These are phyloP conservation scores for Branchellion lobata DNA, from an alignment of 2,888 invertebrate species.

Conservation along the genomic window DNA sequence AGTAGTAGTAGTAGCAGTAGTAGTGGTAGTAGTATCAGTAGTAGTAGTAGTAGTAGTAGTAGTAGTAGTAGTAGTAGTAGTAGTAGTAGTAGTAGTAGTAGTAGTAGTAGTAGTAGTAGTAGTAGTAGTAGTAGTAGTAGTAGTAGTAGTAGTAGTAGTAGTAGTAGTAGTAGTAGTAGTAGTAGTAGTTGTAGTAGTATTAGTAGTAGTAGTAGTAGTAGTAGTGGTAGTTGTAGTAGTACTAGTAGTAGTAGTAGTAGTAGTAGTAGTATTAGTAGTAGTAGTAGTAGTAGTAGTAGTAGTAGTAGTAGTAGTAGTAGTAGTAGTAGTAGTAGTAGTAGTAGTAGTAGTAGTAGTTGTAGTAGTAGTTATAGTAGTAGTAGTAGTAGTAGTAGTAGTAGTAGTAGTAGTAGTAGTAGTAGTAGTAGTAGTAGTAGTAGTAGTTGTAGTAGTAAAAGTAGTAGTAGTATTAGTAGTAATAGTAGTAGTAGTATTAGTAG, in stretches of 20 bases:
- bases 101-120: constrained; percentile 26
- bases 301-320: constrained; percentile 32
- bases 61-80: constrained; percentile 34
- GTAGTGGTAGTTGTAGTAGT: constrained; percentile 30
- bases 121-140: constrained; percentile 34
- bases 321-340: constrained; percentile 25
- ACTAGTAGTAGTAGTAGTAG: constrained; percentile 28
- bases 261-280: too few relatives aligned
- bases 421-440: constrained; percentile 11
- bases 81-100: constrained; percentile 19
- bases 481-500: too few relatives aligned
- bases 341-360: constrained; percentile 30
- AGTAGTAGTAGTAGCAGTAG: constrained; percentile 32
- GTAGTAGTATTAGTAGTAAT: too few relatives aligned
- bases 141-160: constrained; percentile 34
- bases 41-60: too few relatives aligned
- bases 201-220: too few relatives aligned
- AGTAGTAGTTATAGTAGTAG: constrained; percentile 28
- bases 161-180: constrained; percentile 34
- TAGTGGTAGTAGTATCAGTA: too few relatives aligned
- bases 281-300: too few relatives aligned
- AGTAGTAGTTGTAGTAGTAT: too few relatives aligned
- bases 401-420: constrained; percentile 28
- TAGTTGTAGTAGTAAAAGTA: too few relatives aligned
- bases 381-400: constrained; percentile 23